Evolutionary conservation across 1,140 invertebrate species (phyloP).

Genomic region (Apis laboriosa): DNA sequence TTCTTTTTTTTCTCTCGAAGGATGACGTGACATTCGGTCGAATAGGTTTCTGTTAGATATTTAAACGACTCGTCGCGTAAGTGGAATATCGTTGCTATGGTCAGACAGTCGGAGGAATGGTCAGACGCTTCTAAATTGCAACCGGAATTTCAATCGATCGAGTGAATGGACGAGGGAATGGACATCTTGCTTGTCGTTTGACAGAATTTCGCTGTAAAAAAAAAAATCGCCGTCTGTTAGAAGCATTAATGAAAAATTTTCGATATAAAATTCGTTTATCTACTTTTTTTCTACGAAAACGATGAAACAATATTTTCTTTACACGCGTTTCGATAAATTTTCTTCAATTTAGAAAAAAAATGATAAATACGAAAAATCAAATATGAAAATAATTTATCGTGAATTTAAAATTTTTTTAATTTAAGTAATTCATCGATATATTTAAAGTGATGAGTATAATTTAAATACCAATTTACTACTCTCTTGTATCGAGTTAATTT

Average conservation of each 20-base stretch:
- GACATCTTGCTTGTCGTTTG: slow-evolving; percentile 22
- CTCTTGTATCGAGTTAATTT: neutral
- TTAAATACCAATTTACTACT: no score
- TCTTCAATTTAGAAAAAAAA: no score
- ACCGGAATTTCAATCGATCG: slow-evolving; percentile 26
- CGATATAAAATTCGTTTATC: neutral
- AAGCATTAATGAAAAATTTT: slow-evolving; percentile 20
- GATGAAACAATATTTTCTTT: neutral
- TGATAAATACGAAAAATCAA: no score
- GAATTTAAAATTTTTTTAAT: no score
- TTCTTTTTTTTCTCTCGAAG: neutral
- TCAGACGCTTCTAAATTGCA: slow-evolving; percentile 11
- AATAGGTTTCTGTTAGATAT: slow-evolving; percentile 24
- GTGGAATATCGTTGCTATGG: slow-evolving; percentile 1
- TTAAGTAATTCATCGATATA: no score
- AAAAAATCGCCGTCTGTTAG: neutral
- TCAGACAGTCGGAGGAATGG: neutral
- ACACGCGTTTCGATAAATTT: neutral
- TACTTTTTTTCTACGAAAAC: neutral
- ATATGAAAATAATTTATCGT: no score
- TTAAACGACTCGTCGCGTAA: slow-evolving; percentile 32
- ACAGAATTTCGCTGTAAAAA: neutral
- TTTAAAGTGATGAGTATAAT: neutral
- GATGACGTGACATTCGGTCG: neutral
- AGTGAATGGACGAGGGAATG: slow-evolving; percentile 1